Evolutionary conservation across 1,140 invertebrate genomes (phyloP).

Genomic region (Lycorma delicatula): DNA sequence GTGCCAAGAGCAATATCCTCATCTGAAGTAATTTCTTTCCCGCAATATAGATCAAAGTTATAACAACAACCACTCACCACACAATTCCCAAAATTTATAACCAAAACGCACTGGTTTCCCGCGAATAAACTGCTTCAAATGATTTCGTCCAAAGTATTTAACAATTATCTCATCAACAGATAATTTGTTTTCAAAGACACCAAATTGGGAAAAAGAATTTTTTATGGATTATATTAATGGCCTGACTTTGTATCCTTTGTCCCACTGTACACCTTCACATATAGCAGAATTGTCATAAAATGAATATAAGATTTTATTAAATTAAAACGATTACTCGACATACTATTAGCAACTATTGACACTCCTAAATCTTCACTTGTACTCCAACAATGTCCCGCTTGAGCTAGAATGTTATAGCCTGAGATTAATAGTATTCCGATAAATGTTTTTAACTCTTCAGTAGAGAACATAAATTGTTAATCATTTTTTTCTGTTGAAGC

Average conservation of each 20-base stretch:
- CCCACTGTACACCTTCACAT: background rate
- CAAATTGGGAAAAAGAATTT: background rate
- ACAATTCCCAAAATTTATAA: background rate
- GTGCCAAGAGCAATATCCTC: background rate
- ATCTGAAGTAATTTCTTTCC: background rate
- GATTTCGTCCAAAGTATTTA: background rate
- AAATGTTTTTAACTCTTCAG: no score
- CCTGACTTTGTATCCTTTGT: background rate
- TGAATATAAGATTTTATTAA: background rate
- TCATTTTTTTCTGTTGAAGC: no score
- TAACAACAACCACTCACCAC: background rate
- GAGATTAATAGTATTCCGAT: no score
- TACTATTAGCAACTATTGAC: background rate
- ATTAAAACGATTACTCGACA: background rate
- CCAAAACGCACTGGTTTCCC: background rate
- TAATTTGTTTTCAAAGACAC: background rate
- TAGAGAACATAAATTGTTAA: no score
- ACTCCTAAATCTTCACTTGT: background rate
- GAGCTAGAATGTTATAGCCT: background rate
- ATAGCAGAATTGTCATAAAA: background rate
- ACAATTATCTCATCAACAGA: conserved; percentile 2
- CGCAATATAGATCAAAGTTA: conserved; percentile 1
- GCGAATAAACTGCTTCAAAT: background rate
- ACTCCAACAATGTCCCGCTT: background rate
- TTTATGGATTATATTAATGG: background rate